Conservation (phyloP, 2,113 vertebrate genomes). For the Tylochromis polylepis region DNA sequence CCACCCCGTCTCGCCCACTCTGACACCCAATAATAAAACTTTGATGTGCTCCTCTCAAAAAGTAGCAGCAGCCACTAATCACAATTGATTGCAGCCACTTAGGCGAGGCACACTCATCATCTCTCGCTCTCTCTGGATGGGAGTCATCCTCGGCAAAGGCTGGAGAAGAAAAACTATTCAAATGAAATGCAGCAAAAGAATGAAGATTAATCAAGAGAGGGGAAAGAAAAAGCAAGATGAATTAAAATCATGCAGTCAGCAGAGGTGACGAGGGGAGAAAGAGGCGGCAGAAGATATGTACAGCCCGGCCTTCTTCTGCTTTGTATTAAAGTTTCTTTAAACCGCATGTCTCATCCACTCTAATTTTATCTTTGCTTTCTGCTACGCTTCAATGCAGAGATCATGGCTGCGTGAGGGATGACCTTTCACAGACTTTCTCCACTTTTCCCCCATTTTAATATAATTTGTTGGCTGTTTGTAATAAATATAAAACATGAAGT, state of each 20-base stretch:
- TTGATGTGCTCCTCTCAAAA: slow-evolving; percentile 79
- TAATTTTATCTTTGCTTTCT: slow-evolving; percentile 15
- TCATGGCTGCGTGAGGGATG: neutral
- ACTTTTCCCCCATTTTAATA: neutral
- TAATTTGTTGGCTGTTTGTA: neutral
- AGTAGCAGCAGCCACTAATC: slow-evolving; percentile 74
- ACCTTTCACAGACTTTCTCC: neutral
- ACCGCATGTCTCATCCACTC: neutral
- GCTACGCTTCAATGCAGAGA: slow-evolving; percentile 5
- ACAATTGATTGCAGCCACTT: slow-evolving; percentile 88
- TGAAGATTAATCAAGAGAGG: slow-evolving; percentile 19
- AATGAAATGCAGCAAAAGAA: slow-evolving; percentile 61
- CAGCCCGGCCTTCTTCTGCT: neutral
- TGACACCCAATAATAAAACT: slow-evolving; percentile 81
- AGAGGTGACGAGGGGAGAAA: neutral
- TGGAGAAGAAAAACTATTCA: slow-evolving; percentile 66
- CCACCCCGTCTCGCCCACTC: slow-evolving; percentile 47
- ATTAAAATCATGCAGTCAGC: slow-evolving; percentile 14
- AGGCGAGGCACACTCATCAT: slow-evolving; percentile 72
- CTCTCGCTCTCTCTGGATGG: slow-evolving; percentile 49
- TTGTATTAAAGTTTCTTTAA: slow-evolving; percentile 18
- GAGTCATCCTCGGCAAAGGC: slow-evolving; percentile 52
- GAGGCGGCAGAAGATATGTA: neutral
- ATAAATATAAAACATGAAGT: neutral
- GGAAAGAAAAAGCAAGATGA: neutral